A percentile compares a stretch with the other conserved stretches of the same genome.
Evolutionary conservation across 2,888 invertebrate genomes (phyloP).

Genomic region (Ctena decussata): DNA sequence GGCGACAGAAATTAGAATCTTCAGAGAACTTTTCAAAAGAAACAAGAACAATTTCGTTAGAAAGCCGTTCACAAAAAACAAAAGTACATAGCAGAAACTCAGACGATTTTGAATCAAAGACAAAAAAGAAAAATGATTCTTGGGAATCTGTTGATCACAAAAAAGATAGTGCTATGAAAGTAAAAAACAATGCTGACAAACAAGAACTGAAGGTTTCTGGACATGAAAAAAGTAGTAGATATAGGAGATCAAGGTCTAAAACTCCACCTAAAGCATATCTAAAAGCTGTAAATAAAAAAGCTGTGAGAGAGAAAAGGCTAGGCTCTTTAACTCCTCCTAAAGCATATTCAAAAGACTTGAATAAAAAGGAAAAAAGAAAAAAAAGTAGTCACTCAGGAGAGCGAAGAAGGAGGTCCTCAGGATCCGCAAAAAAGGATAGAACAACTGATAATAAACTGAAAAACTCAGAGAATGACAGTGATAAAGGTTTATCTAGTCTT

Average conservation of each 20-base stretch:
- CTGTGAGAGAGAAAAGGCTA: background rate
- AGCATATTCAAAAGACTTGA: constrained; percentile 10
- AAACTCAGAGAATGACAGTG: constrained; percentile 54
- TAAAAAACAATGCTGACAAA: background rate
- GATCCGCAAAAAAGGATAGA: background rate
- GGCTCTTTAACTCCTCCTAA: background rate
- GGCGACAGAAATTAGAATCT: background rate
- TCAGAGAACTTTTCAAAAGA: background rate
- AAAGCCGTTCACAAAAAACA: background rate
- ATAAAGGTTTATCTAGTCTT: constrained; percentile 53
- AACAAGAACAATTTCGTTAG: background rate
- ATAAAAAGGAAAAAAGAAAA: background rate
- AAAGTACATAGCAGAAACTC: background rate
- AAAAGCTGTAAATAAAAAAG: background rate
- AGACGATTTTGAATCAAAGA: background rate
- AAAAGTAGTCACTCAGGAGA: background rate
- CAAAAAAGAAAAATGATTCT: no score
- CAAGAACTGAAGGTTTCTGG: background rate
- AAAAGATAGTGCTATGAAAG: background rate
- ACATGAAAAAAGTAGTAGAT: background rate
- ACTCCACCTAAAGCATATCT: constrained; percentile 3
- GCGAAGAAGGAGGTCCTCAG: background rate
- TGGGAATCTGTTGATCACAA: no score
- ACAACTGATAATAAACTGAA: background rate
- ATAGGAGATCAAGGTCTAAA: background rate